Evolutionary conservation across 2,797 vertebrate genomes (phyloP).

Genomic region (Chromis chromis): DNA sequence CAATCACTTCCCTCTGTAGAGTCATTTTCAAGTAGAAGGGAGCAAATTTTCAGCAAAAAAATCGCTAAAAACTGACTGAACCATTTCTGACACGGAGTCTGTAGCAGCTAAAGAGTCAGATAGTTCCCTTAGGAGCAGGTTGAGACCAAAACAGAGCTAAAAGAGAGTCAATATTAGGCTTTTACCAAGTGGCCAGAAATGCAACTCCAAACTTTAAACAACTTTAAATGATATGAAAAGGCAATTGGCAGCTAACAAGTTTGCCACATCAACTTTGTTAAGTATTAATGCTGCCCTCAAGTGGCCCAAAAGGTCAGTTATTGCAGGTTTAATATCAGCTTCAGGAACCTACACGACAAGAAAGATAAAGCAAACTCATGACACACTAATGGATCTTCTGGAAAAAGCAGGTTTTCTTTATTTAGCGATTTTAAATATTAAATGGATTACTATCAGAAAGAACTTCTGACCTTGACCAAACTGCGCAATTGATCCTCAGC

Average conservation of each 20-base stretch:
- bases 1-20: background rate
- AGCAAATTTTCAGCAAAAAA: background rate
- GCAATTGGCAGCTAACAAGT: background rate
- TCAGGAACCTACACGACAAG: background rate
- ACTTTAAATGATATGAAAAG: background rate
- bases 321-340: background rate
- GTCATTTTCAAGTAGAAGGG: background rate
- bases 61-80: background rate
- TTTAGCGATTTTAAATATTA: background rate
- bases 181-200: background rate
- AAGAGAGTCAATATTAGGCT: no score
- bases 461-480: slow-evolving; percentile 84
- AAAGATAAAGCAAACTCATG: no score
- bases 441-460: background rate
- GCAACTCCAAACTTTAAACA: background rate
- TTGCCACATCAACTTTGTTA: no score
- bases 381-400: background rate
- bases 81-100: background rate
- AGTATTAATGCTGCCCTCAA: no score
- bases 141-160: slow-evolving; percentile 3
- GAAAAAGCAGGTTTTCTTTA: background rate
- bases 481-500: slow-evolving; percentile 89
- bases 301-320: no score
- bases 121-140: background rate
- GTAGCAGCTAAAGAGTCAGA: background rate